Evolutionary conservation across 2,888 invertebrate species (phyloP), one percentile per base, ranked within the genome.

Genomic region (Linyphia triangularis): DNA sequence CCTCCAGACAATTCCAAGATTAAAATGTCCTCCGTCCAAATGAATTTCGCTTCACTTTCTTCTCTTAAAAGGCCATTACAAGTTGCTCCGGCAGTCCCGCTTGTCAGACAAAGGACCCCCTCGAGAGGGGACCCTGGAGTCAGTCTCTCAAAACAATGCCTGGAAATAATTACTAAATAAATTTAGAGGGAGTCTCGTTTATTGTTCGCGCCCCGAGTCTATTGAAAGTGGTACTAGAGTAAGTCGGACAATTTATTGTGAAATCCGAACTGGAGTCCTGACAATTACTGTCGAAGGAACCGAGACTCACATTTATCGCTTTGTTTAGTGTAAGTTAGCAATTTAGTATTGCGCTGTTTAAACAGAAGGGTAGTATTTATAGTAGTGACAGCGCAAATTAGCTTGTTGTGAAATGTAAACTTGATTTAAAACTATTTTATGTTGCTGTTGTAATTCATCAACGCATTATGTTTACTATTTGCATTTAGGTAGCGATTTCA

Each of bases 131-230:
- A 33, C 22, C 81, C 24, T 6, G 22, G 26, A 65, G 28, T n/a
- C 19, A 51, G 28, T 26, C 7, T 28, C 28, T 75, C 73, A 75
- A 79, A 81, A 81, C 59, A 69, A 81, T 59, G 69, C 33, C 19
- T 9, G 43, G 26, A 69, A 69, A 81, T 81, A 81, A 81, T 81
- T 81, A 59, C 81, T 69, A 69, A 81, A 69, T 81, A 81, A 69
- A 81, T 81, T 70, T 40, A 51, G n/a, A 26, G 28, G n/a, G 33
- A 70, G 69, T 57, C 57, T 13, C 30, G 59, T 69, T 81, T 81
- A 59, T 70, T 81, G 79, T 79, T 79, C 67, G 26, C 26, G 78
- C 51, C 63, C 24, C 24, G 24, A 24, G 63, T 13, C n/a, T n/a
- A 16, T 43, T 57, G 26, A 57, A 43, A 26, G 69, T 24, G 69